A percentile compares a stretch with the other conserved stretches of the same genome.
phyloP scores from a whole-genome alignment of 2,888 invertebrate species.

The Didymodactylos carnosus region DNA sequence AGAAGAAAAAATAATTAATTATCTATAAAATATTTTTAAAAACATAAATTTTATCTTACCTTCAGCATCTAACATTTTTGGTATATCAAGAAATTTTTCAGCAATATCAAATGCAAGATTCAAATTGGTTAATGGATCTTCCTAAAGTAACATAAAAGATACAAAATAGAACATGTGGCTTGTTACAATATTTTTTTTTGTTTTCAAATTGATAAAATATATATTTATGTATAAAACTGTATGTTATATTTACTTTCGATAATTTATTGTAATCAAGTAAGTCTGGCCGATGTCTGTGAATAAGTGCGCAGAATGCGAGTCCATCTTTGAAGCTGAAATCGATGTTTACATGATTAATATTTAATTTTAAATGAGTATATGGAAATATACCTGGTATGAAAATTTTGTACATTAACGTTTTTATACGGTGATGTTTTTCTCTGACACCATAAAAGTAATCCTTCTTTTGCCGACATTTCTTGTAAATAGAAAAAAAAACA shows the following conservation, averaged over 20 bases:
- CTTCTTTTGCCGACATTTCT: slow-evolving; percentile 83
- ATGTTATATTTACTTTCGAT: slow-evolving; percentile 64
- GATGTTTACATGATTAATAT: not conserved
- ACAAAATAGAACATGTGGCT: no score
- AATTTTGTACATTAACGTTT: slow-evolving; percentile 99
- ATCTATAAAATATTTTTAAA: no score
- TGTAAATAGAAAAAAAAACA: slow-evolving; percentile 16
- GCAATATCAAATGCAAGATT: slow-evolving; percentile 99
- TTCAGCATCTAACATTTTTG: slow-evolving; percentile 99
- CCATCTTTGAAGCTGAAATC: slow-evolving; percentile 88
- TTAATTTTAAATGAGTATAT: not conserved
- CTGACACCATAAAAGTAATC: slow-evolving; percentile 96
- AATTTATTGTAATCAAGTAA: slow-evolving; percentile 95
- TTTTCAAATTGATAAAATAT: no score
- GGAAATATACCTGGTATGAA: slow-evolving; percentile 49
- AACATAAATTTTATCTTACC: no score
- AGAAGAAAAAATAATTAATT: no score
- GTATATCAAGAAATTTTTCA: slow-evolving; percentile 98
- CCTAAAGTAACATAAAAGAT: slow-evolving; percentile 29
- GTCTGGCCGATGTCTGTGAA: slow-evolving; percentile 96
- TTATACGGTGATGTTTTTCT: slow-evolving; percentile 99
- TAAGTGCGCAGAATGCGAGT: slow-evolving; percentile 95
- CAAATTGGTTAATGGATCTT: slow-evolving; percentile 92
- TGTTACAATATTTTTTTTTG: no score
- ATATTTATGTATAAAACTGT: no score